Conservation (phyloP, 1,140 invertebrate genomes). For the Acromyrmex heyeri region DNA sequence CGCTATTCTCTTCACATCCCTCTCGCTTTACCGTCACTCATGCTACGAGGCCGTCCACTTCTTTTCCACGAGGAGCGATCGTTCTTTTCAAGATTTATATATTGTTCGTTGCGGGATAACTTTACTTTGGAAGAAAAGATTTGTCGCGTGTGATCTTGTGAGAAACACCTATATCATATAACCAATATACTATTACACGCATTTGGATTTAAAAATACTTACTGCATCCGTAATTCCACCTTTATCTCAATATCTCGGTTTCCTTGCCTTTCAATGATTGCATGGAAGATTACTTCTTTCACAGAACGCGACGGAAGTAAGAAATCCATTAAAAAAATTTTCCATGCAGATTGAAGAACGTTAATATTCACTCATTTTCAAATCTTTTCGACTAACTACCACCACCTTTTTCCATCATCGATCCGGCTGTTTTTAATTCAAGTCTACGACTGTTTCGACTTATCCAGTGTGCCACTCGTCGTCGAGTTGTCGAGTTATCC, state of each 20-base stretch:
- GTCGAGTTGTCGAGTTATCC: conserved; percentile 65
- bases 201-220: conserved; percentile 21
- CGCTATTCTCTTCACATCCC: conserved; percentile 8
- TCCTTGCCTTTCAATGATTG: conserved; percentile 9
- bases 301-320: not conserved
- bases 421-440: conserved; percentile 28
- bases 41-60: conserved; percentile 35
- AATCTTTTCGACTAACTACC: not conserved
- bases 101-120: conserved; percentile 36
- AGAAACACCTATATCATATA: not conserved
- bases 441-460: not conserved
- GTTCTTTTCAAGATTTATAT: conserved; percentile 56
- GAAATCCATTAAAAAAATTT: conserved; percentile 29
- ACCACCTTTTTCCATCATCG: not conserved
- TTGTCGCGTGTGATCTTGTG: conserved; percentile 33
- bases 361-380: conserved; percentile 22
- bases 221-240: not conserved
- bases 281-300: conserved; percentile 10
- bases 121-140: conserved; percentile 33
- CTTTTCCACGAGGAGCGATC: not conserved
- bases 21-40: conserved; percentile 14
- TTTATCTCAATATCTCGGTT: conserved; percentile 19
- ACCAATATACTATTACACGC: not conserved
- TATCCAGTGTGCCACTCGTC: conserved; percentile 39
- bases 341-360: conserved; percentile 27